phyloP scores from a whole-genome alignment of 2,797 vertebrate genomes.

The Ceyx erithaca region DNA sequence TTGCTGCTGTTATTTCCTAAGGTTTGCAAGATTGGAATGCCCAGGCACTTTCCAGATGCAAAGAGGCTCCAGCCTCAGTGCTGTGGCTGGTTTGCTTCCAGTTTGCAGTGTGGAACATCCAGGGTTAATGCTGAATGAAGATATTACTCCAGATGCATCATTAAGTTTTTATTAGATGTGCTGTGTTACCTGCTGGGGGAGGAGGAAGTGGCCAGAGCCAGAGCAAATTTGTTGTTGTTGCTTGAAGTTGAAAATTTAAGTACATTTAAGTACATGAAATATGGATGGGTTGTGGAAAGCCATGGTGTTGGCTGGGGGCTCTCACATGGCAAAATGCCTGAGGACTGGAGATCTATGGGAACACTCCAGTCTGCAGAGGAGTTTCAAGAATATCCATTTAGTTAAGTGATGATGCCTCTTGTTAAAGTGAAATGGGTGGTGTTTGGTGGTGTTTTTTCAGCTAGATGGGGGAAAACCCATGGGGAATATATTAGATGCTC shows the following conservation, averaged over 20 bases:
- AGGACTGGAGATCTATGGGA: not conserved
- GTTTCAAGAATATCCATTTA: not conserved
- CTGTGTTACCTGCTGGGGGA: not conserved
- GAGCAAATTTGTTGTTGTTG: not conserved
- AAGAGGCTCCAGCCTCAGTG: not conserved
- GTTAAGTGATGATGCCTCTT: not conserved
- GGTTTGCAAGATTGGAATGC: constrained; percentile 47
- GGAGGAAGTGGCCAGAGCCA: not conserved
- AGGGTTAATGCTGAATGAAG: not conserved
- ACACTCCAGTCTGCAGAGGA: not conserved
- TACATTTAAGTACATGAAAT: not conserved
- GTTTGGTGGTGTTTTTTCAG: not conserved
- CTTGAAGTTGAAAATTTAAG: not conserved
- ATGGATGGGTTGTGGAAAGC: not conserved
- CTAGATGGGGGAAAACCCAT: not conserved
- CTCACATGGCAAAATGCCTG: not conserved
- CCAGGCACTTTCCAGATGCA: not conserved
- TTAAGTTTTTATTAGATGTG: constrained; percentile 24
- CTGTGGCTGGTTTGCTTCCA: constrained; percentile 7
- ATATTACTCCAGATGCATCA: not conserved
- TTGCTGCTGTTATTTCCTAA: constrained; percentile 4
- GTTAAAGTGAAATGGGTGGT: not conserved
- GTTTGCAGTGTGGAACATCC: not conserved
- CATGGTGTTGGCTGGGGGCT: not conserved
- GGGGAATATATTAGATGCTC: not conserved